Percentiles rank a stretch among this genome's conserved stretches.
These are phyloP conservation scores for Agrenia bidenticulata DNA, from an alignment of 2,888 invertebrate species.

Conservation along the genomic window DNA sequence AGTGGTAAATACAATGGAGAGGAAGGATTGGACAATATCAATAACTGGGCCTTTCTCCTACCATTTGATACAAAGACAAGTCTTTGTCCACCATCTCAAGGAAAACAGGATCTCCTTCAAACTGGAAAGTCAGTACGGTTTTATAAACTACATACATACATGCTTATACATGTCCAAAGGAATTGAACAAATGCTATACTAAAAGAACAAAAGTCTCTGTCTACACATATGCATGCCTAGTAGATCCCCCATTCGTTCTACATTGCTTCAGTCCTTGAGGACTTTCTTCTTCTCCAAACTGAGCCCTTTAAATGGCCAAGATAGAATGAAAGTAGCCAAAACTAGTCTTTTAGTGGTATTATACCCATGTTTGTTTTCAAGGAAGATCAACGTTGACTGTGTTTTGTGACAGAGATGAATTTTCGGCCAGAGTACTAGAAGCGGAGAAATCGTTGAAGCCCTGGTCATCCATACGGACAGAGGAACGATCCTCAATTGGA, in stretches of 20 bases:
- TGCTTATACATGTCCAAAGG: neutral
- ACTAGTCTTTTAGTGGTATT: no score
- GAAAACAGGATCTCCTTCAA: neutral
- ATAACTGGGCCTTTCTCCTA: slow-evolving; percentile 12
- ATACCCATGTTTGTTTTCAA: no score
- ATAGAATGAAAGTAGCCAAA: no score
- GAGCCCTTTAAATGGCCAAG: no score
- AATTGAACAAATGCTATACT: no score
- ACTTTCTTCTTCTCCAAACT: no score
- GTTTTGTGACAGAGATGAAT: slow-evolving; percentile 15
- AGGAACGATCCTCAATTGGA: neutral
- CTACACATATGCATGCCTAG: no score
- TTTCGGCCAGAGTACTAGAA: neutral
- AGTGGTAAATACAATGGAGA: slow-evolving; percentile 18
- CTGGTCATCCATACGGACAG: neutral
- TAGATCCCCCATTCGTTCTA: no score
- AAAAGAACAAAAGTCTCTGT: no score
- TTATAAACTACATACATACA: slow-evolving; percentile 2
- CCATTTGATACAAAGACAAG: neutral
- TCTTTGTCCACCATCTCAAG: slow-evolving; percentile 7
- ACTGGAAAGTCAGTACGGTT: neutral
- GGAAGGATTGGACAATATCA: slow-evolving; percentile 18
- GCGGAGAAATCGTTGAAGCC: slow-evolving; percentile 8
- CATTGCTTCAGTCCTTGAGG: no score
- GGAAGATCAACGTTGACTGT: slow-evolving; percentile 4